Evolutionary conservation across 2,888 invertebrate genomes (phyloP).

Genomic region (Athetis lepigone): DNA sequence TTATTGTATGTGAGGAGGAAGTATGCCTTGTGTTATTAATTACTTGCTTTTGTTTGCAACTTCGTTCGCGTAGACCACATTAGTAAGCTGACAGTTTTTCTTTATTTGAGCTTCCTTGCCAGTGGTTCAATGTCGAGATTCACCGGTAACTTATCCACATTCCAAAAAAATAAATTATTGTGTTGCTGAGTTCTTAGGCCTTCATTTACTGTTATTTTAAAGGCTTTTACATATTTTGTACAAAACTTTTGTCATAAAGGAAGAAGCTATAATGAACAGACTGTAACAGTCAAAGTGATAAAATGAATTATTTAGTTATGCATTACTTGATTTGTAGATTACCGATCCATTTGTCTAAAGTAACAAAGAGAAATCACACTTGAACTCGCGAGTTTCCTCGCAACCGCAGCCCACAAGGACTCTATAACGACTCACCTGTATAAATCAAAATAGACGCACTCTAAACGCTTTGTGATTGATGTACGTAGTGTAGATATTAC

Average conservation of each 20-base stretch:
- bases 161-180: conserved; percentile 32
- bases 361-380: conserved; percentile 35
- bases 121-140: conserved; percentile 40
- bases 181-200: neutral
- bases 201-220: conserved; percentile 1
- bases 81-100: conserved; percentile 57
- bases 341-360: conserved; percentile 21
- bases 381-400: conserved; percentile 26
- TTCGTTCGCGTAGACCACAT: conserved; percentile 48
- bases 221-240: neutral
- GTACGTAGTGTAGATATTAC: conserved; percentile 65
- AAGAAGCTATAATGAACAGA: too few relatives aligned
- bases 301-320: too few relatives aligned
- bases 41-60: conserved; percentile 57
- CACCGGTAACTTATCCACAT: conserved; percentile 47
- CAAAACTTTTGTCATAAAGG: too few relatives aligned
- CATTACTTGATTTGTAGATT: neutral
- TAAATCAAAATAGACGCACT: conserved; percentile 68
- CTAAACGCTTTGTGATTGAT: conserved; percentile 70
- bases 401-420: conserved; percentile 63
- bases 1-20: conserved; percentile 57
- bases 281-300: too few relatives aligned
- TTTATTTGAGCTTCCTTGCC: conserved; percentile 41
- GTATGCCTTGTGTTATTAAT: conserved; percentile 59
- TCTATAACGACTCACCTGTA: conserved; percentile 63